Evolutionary conservation across 1,140 invertebrate genomes (phyloP).

Genomic region (Papilio dardanus): DNA sequence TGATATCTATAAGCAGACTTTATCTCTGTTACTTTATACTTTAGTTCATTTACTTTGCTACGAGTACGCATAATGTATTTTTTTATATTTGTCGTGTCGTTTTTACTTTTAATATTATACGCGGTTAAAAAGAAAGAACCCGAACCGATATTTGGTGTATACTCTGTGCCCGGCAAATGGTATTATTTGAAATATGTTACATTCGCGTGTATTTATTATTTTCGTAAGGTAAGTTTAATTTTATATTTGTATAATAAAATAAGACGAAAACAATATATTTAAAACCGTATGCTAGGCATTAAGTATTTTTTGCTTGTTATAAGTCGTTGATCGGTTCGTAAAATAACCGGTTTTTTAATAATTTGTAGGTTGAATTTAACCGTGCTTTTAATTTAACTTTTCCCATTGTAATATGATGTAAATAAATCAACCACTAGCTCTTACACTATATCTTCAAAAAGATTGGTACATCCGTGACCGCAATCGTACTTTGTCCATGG

Average conservation of each 20-base stretch:
- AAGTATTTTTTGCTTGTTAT: background rate
- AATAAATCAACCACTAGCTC: background rate
- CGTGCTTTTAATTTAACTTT: background rate
- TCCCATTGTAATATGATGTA: background rate
- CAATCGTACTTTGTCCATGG: background rate
- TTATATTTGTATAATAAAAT: conserved; percentile 39
- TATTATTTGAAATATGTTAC: conserved; percentile 85
- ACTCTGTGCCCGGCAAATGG: conserved; percentile 84
- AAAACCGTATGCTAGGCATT: background rate
- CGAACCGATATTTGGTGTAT: conserved; percentile 83
- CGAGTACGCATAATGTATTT: conserved; percentile 43
- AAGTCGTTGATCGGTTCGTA: background rate
- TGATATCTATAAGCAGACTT: conserved; percentile 8
- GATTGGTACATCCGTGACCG: background rate
- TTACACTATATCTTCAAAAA: background rate
- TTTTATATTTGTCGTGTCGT: conserved; percentile 34
- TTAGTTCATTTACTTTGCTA: background rate
- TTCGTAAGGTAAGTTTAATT: conserved; percentile 81
- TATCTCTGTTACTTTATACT: conserved; percentile 21
- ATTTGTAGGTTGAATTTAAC: background rate
- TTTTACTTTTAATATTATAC: conserved; percentile 52
- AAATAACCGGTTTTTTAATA: background rate
- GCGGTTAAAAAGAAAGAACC: conserved; percentile 63
- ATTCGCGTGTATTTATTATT: conserved; percentile 82
- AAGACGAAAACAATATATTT: background rate